A percentile compares a stretch with the other conserved stretches of the same genome.
phyloP scores from a whole-genome alignment of 2,113 vertebrate species.

The Balaenoptera acutorostrata region DNA sequence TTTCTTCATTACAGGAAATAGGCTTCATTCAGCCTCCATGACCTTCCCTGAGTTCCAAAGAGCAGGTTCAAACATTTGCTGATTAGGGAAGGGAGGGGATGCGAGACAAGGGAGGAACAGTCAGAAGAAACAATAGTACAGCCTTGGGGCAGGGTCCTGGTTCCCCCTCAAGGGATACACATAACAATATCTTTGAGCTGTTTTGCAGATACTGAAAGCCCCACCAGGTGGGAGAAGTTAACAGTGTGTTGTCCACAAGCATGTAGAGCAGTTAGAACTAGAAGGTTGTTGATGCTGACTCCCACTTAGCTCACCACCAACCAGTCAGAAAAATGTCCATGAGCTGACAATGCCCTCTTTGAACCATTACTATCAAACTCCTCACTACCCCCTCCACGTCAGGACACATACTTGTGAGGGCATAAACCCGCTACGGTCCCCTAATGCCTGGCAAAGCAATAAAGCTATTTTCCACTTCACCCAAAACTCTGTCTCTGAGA shows the following conservation, averaged over 20 bases:
- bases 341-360: no score
- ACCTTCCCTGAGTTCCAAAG: background rate
- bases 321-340: no score
- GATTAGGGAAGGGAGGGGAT: background rate
- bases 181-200: background rate
- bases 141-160: background rate
- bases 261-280: no score
- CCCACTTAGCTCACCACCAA: no score
- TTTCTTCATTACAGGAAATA: background rate
- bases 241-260: background rate
- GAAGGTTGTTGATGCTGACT: no score
- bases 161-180: background rate
- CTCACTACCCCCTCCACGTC: no score
- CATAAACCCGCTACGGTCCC: no score
- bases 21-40: background rate
- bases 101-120: background rate
- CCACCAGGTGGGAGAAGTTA: background rate
- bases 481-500: no score
- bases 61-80: background rate
- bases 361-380: no score
- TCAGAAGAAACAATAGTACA: background rate
- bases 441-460: no score
- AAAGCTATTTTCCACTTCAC: no score
- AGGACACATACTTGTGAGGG: no score
- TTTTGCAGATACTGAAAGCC: background rate